Evolutionary conservation across 2,113 vertebrate genomes (phyloP).

Genomic region (Vimba vimba): DNA sequence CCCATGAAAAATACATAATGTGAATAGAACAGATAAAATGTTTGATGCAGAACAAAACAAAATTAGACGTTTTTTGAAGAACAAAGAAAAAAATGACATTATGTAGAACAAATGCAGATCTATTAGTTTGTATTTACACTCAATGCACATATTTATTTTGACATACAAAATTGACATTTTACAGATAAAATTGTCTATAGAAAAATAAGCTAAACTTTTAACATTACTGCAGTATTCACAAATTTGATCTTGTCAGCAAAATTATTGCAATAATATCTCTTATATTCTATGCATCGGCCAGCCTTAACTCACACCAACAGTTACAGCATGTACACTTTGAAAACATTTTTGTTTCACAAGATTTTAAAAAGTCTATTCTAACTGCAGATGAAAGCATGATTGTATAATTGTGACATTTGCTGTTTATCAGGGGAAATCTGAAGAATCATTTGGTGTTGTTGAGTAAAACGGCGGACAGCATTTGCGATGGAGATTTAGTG

Average conservation of each 20-base stretch:
- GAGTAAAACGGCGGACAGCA: constrained; percentile 94
- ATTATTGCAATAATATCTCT: neutral
- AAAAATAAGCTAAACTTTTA: neutral
- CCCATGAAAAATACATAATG: neutral
- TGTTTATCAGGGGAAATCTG: constrained; percentile 77
- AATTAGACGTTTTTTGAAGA: too few species aligned
- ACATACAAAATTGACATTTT: neutral
- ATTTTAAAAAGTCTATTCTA: neutral
- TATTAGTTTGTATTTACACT: neutral
- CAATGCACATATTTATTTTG: neutral
- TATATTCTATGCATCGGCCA: neutral
- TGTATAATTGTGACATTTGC: neutral
- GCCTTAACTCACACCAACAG: neutral
- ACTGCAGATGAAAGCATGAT: neutral
- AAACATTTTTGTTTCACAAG: neutral
- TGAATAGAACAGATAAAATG: neutral
- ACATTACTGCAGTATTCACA: neutral
- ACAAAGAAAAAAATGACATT: too few species aligned
- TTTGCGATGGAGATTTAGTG: constrained; percentile 93
- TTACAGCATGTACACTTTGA: neutral
- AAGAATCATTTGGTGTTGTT: constrained; percentile 92
- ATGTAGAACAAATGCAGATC: neutral
- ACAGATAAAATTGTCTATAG: neutral
- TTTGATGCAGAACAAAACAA: too few species aligned
- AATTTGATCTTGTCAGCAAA: neutral